Conservation (phyloP, 2,888 invertebrate species). For the Prenolepis imparis region DNA sequence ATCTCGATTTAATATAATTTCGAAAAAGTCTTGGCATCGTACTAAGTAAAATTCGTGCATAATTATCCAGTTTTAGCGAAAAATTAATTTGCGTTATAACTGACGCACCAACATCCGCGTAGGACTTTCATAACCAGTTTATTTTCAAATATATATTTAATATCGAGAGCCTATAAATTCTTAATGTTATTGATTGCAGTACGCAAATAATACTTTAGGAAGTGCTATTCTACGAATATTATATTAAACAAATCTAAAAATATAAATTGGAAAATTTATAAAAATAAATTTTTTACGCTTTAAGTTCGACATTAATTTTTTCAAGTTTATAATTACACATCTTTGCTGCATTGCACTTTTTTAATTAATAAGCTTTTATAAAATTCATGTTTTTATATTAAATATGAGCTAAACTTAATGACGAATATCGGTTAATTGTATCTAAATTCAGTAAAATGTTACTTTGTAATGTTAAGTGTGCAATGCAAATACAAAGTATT, state of each 20-base stretch:
- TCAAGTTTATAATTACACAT: not conserved
- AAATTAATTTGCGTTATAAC: too few relatives aligned
- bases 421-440: not conserved
- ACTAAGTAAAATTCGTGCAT: too few relatives aligned
- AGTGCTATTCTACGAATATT: not conserved
- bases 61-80: too few relatives aligned
- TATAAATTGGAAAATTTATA: not conserved
- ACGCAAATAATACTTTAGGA: not conserved
- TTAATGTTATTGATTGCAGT: too few relatives aligned
- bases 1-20: too few relatives aligned
- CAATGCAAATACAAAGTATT: slow-evolving; percentile 14
- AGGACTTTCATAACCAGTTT: too few relatives aligned
- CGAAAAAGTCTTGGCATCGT: too few relatives aligned
- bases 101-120: too few relatives aligned
- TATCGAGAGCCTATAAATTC: too few relatives aligned
- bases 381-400: not conserved
- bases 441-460: not conserved
- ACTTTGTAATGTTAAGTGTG: not conserved
- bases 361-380: too few relatives aligned
- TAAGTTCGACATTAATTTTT: not conserved
- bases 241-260: not conserved
- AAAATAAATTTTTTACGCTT: not conserved
- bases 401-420: slow-evolving; percentile 12
- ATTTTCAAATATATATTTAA: too few relatives aligned
- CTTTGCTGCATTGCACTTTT: not conserved